These are phyloP conservation scores for Dicaeum eximium DNA, from an alignment of 2,113 vertebrate species.

Conservation along the genomic window DNA sequence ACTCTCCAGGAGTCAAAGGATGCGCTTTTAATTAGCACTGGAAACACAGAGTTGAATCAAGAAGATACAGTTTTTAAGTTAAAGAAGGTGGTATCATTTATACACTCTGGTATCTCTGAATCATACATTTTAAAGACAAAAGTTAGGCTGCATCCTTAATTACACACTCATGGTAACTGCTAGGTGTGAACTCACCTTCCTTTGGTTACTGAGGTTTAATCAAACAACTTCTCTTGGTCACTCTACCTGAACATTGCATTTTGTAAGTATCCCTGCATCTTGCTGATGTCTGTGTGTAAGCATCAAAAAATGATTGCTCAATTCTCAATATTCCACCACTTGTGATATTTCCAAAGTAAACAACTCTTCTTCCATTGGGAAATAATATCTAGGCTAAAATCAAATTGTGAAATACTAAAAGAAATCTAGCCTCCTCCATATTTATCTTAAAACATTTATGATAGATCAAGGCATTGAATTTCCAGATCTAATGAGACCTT, in stretches of 20 bases:
- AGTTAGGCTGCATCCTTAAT: background rate
- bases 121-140: background rate
- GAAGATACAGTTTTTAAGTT: background rate
- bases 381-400: conserved; percentile 60
- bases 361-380: conserved; percentile 41
- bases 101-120: background rate
- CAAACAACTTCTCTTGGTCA: background rate
- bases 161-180: background rate
- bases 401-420: conserved; percentile 24
- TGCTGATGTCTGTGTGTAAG: background rate
- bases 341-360: conserved; percentile 57
- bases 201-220: background rate
- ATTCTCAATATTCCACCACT: conserved; percentile 46
- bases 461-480: conserved; percentile 25
- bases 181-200: background rate
- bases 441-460: conserved; percentile 50
- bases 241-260: background rate
- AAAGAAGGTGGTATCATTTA: background rate
- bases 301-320: background rate
- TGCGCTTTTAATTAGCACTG: background rate
- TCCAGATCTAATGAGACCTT: background rate
- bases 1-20: background rate
- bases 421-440: background rate
- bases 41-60: background rate
- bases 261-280: conserved; percentile 1